Evolutionary conservation across 1,140 invertebrate species (phyloP), one percentile per base, ranked within the genome.

Genomic region (Drosophila sucinea): DNA sequence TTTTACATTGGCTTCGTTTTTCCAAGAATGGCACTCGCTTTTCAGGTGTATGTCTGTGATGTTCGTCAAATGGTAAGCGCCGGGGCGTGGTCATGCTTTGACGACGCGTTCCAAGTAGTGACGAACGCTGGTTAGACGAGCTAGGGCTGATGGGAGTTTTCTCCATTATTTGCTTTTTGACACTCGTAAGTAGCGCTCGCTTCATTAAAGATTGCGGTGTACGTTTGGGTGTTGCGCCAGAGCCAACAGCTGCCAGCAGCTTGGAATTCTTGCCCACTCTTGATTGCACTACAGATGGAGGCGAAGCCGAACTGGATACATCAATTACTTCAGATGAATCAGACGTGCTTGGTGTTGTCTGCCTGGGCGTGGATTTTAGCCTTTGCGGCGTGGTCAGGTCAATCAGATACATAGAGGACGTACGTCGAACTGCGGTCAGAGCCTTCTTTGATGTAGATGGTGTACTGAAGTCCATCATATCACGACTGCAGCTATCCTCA

Each of bases 151-250:
- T 66, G 2, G 79, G 74, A 0, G 44, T 67, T 25, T 8, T 40
- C 17, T 51, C 67, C 6, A 58, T 10, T 17, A 76, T 70, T 55
- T 84, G 73, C 40, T 91, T 91, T 8, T 91, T 91, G 35, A 83
- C 81, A 33, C 90, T 91, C 8, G 85, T 89, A 1, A 91, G 56
- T 30, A 91, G 27, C 3, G 83, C 90, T 38, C 86, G 64, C 64
- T 91, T 91, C 73, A 91, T 89, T 6, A 91, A 38, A 0, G 90
- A 90, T n/a, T 84, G 90, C 0, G 85, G 83, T 3, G 86, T 91
- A 5, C 86, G 78, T 7, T 72, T 85, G 0, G 90, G 90, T 10
- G 90, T 91, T 2, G 60, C 40, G 23, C 40, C 70, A 5, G 44
- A 38, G 32, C 56, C 29, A 56, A 7, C 33, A 11, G 41, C 44